Evolutionary conservation across 2,113 vertebrate genomes (phyloP).

Genomic region (Lates calcarifer): DNA sequence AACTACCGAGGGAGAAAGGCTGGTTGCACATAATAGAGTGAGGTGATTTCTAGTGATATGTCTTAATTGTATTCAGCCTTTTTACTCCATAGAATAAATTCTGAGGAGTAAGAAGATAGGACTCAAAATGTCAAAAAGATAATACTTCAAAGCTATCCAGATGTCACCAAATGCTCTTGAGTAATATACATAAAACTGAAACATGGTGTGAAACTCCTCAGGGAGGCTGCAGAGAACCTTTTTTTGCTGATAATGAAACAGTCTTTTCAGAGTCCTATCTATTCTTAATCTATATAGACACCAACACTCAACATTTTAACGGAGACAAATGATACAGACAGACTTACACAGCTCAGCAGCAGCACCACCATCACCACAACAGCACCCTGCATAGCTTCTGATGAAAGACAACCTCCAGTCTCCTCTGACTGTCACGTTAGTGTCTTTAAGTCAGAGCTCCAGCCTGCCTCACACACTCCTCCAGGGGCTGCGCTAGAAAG

Average conservation of each 20-base stretch:
- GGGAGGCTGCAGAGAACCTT: background rate
- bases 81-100: background rate
- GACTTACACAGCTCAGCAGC: conserved; percentile 81
- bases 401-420: conserved; percentile 9
- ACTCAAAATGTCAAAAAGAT: background rate
- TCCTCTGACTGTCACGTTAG: conserved; percentile 17
- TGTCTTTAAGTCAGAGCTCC: conserved; percentile 8
- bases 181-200: background rate
- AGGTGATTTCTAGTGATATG: background rate
- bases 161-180: background rate
- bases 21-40: background rate
- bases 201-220: background rate
- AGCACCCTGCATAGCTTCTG: conserved; percentile 72
- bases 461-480: conserved; percentile 17
- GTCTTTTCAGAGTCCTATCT: background rate
- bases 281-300: background rate
- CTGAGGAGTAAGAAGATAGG: background rate
- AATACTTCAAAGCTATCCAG: background rate
- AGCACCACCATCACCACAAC: conserved; percentile 60
- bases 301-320: background rate
- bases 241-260: background rate
- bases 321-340: background rate
- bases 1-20: background rate
- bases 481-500: conserved; percentile 28
- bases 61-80: background rate